Base-by-base conservation (phyloP, 2,113 vertebrate species). In the Anarrhichthys ocellatus region DNA sequence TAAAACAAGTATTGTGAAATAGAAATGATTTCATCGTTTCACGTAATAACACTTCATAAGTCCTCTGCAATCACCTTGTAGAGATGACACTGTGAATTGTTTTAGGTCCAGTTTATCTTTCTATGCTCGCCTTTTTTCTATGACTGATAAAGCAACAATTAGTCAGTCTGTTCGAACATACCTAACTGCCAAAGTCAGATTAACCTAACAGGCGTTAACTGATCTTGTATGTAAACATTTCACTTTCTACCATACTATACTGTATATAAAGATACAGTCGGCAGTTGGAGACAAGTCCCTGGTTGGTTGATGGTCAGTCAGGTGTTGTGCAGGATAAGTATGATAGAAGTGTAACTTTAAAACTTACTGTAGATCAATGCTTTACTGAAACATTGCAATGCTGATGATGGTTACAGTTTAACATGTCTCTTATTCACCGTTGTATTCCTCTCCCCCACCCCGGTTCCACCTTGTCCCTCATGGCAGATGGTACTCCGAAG, bases 401-500 rank as follows among this genome's bases (percentile, higher is more conserved):
- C 48, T 52, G 2, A 70, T 22, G 46, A 50, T 6, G 14, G 58
- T 61, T 27, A 22, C 34, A 40, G 11, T 58, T 42, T 10, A 9
- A 11, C 56, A 22, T 13, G 10, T 46, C 29, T 67, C 22, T 22
- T 44, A 69, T 83, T 84, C 38, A 79, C 38, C 40, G 20, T n/a
- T 22, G 63, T 2, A 10, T 44, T 18, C 42, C 29, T 56, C 1
- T 77, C 29, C 44, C 20, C 50, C 29, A 1, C 56, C 44, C 32
- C 40, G 15, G 15, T 48, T 40, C 66, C 63, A 38, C 61, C 63
- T 68, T 34, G 13, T 36, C 40, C 54, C 62, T 24, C 32, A 6
- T n/a, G 50, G 24, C 94, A 99, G 98, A 99, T 5, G 98, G 98
- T 75, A 99, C 98, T 18, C 98, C 98, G 54, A 99, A 99, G 95